Evolutionary conservation across 2,797 vertebrate genomes (phyloP).

Genomic region (Lateolabrax maculatus): DNA sequence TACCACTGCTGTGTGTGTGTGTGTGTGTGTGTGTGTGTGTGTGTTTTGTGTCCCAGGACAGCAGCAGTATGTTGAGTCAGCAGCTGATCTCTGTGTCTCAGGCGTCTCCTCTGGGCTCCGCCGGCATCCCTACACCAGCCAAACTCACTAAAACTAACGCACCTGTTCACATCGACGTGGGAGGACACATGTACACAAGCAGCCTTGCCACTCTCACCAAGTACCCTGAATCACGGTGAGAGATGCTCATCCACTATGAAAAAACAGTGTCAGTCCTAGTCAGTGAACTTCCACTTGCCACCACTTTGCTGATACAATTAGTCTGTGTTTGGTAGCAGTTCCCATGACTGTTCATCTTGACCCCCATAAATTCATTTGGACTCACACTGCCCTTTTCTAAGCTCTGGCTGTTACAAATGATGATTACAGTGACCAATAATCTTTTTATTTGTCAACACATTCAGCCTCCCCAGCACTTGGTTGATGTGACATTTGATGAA

Average conservation of each 20-base stretch:
- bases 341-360: neutral
- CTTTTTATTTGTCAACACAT: too few species aligned
- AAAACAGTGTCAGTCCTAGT: too few species aligned
- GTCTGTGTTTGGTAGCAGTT: neutral
- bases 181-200: slow-evolving; percentile 99
- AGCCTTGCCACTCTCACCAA: slow-evolving; percentile 97
- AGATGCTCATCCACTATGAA: neutral
- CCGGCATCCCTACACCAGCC: slow-evolving; percentile 94
- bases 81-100: slow-evolving; percentile 90
- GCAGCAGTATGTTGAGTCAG: slow-evolving; percentile 87
- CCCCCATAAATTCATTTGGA: neutral
- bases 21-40: slow-evolving; percentile 15
- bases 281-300: too few species aligned
- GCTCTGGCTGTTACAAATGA: too few species aligned
- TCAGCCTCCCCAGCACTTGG: neutral
- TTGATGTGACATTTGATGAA: slow-evolving; percentile 4
- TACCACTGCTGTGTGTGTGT: neutral
- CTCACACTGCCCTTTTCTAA: too few species aligned
- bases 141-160: slow-evolving; percentile 97
- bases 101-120: slow-evolving; percentile 90
- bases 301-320: neutral
- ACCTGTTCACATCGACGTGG: slow-evolving; percentile 98
- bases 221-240: slow-evolving; percentile 96
- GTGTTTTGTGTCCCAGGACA: slow-evolving; percentile 85
- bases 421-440: too few species aligned